Base-by-base conservation (phyloP, 2,888 invertebrate species). In the Autographa pulchrina region DNA sequence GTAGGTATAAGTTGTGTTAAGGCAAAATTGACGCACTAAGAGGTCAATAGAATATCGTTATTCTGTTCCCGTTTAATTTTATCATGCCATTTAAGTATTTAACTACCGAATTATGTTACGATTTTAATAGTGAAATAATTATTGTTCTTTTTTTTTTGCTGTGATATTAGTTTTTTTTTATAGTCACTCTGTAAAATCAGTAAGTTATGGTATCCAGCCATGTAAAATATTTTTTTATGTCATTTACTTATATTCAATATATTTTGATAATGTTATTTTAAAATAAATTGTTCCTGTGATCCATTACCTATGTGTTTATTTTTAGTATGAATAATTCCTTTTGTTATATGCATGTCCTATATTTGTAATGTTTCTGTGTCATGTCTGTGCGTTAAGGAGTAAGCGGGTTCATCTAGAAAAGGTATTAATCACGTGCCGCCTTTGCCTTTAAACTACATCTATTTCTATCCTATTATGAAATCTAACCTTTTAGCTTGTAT, bases 331-430 rank as follows among this genome's bases (percentile, higher is more conserved):
- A n/a, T n/a, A n/a, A n/a, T n/a, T n/a, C n/a, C n/a, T n/a, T n/a
- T 56, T 18, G 16, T 14, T 66, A n/a, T 32, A 18, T 20, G n/a
- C n/a, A 68, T 31, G 60, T 38, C 58, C 60, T 61, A 59, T 56
- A 70, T 59, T 43, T 62, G 61, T 68, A 6, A 20, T 65, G 65
- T 77, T 78, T 77, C 71, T 76, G 65, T 67, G 56, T 74, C 87
- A 89, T 90, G 90, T 90, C 90, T 90, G 89, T 81, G 59, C 81
- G 20, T 64, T 59, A 82, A 89, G 90, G 89, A 90, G 69, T 48
- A 69, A 65, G 74, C 82, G 52, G 77, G 81, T 59, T 67, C 65
- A 16, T 68, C 70, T 58, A 60, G 69, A 64, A 68, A 41, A 35
- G 13, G 25, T 62, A 65, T 62, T 78, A 78, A 74, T 77, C 77